These are phyloP conservation scores for Notodonta ziczac DNA, from an alignment of 2,888 invertebrate genomes.

Conservation along the genomic window DNA sequence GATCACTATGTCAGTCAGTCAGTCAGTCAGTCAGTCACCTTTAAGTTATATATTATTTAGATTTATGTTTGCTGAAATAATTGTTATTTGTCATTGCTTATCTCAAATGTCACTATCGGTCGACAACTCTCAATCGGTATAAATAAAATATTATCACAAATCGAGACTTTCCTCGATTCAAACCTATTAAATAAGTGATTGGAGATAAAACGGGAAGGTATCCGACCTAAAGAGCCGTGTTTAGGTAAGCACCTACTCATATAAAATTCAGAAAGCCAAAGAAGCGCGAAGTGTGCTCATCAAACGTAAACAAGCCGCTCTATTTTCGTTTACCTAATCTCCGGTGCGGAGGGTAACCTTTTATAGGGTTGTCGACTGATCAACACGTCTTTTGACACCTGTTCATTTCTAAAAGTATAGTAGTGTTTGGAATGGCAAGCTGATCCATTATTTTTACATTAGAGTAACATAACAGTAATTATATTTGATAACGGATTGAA, in stretches of 20 bases:
- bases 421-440: background rate
- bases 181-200: slow-evolving; percentile 13
- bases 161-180: background rate
- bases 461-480: too few relatives aligned
- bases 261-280: slow-evolving; percentile 52
- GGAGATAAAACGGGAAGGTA: slow-evolving; percentile 21
- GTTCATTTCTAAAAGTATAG: slow-evolving; percentile 11
- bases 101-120: slow-evolving; percentile 59
- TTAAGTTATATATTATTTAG: too few relatives aligned
- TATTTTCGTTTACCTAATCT: slow-evolving; percentile 70
- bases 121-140: slow-evolving; percentile 12
- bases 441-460: background rate
- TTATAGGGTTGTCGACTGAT: slow-evolving; percentile 42
- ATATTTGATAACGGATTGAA: too few relatives aligned
- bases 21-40: too few relatives aligned
- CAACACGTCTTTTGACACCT: slow-evolving; percentile 25
- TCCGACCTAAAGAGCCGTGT: slow-evolving; percentile 15
- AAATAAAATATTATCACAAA: too few relatives aligned
- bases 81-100: slow-evolving; percentile 64
- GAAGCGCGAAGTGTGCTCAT: slow-evolving; percentile 51
- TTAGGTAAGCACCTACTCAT: slow-evolving; percentile 16
- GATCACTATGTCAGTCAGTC: too few relatives aligned
- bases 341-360: slow-evolving; percentile 46
- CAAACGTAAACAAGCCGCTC: slow-evolving; percentile 56
- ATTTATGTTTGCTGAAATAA: background rate